Conservation (phyloP, 1,140 invertebrate genomes). For the Steinernema feltiae region DNA sequence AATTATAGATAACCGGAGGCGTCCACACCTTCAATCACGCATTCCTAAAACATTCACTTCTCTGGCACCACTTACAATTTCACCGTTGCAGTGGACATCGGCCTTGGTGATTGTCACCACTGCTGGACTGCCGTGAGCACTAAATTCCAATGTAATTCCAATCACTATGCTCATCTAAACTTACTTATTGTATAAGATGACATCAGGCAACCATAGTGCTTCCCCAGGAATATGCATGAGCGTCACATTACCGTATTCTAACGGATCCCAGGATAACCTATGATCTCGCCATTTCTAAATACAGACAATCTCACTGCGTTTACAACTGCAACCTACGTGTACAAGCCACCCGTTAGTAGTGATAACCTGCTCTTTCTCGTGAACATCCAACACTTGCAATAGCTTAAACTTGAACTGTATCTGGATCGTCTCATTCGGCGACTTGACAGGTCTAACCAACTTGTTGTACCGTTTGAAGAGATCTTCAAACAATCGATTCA, state of each 20-base stretch:
- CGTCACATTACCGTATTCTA: constrained; percentile 71
- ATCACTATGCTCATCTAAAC: constrained; percentile 54
- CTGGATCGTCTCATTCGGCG: constrained; percentile 81
- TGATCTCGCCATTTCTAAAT: constrained; percentile 87
- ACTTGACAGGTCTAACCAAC: constrained; percentile 81
- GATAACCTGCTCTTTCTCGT: constrained; percentile 87
- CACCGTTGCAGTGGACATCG: background rate
- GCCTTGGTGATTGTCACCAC: constrained; percentile 16
- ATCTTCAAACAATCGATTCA: constrained; percentile 63
- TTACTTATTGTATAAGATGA: constrained; percentile 91
- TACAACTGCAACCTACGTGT: constrained; percentile 68
- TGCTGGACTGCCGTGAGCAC: constrained; percentile 49
- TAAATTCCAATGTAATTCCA: constrained; percentile 23
- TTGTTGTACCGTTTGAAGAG: constrained; percentile 88
- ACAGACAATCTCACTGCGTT: background rate
- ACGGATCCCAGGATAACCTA: constrained; percentile 70
- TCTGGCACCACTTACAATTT: background rate
- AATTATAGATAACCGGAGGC: constrained; percentile 54
- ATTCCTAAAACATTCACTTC: too few species aligned
- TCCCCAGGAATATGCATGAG: constrained; percentile 55
- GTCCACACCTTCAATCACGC: constrained; percentile 37
- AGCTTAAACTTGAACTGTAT: constrained; percentile 72
- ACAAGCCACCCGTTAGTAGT: constrained; percentile 89
- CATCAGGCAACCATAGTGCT: constrained; percentile 81
- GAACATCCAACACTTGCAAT: constrained; percentile 59